Conservation (phyloP, 2,888 invertebrate species). For the Idaea aversata region DNA sequence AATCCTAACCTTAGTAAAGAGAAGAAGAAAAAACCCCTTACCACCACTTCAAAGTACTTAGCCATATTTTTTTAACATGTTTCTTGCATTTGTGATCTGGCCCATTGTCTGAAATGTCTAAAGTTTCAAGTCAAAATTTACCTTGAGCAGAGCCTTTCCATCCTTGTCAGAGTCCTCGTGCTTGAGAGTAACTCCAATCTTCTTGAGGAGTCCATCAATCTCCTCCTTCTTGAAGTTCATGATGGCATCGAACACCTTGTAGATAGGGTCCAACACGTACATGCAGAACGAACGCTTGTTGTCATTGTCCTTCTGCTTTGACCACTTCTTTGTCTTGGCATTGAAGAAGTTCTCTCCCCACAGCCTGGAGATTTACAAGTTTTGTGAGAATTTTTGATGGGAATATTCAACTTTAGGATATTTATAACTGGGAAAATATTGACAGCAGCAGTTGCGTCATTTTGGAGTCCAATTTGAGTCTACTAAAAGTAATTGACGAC, state of each 20-base stretch:
- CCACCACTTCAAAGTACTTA: no score
- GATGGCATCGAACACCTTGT: constrained; percentile 90
- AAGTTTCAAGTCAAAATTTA: constrained; percentile 35
- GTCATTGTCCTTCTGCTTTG: constrained; percentile 92
- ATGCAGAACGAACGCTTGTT: constrained; percentile 99
- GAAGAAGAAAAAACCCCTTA: no score
- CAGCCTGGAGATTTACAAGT: constrained; percentile 60
- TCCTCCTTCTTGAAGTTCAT: constrained; percentile 98
- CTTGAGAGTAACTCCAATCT: constrained; percentile 94
- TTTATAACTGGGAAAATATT: no score
- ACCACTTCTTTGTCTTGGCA: constrained; percentile 98
- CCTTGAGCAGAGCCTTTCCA: constrained; percentile 97
- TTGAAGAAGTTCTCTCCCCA: constrained; percentile 99
- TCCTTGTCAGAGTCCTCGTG: constrained; percentile 98
- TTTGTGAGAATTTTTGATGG: background rate
- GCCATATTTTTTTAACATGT: no score
- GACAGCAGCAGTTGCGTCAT: no score
- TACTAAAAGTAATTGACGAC: no score
- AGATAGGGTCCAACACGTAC: constrained; percentile 99
- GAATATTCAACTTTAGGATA: background rate
- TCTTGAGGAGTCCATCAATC: constrained; percentile 91
- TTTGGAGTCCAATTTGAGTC: no score
- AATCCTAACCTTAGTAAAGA: no score
- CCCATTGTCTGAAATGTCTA: no score
- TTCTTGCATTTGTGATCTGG: no score